Percentiles rank a stretch among this genome's conserved stretches.
phyloP scores from a whole-genome alignment of 2,113 vertebrate species.

The Centrocercus urophasianus region DNA sequence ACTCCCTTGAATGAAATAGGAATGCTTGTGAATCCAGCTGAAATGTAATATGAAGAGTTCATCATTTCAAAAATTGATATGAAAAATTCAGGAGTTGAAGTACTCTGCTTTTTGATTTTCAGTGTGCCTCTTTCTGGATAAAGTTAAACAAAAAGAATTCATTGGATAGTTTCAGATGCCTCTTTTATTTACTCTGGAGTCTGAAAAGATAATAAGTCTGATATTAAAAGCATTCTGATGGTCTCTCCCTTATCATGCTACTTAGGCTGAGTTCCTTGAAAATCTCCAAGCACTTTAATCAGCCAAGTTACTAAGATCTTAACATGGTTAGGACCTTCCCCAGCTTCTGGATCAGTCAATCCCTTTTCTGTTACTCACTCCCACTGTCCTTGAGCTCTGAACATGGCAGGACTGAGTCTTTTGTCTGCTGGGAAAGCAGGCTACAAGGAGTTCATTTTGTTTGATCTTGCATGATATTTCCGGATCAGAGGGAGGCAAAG shows the following conservation, averaged over 20 bases:
- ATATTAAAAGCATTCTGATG: background rate
- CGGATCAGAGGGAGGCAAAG: background rate
- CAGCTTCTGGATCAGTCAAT: background rate
- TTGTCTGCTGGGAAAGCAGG: accelerated
- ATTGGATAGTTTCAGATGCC: background rate
- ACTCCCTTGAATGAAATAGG: background rate
- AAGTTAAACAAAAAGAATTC: background rate
- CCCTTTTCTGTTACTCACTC: background rate
- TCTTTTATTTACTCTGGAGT: background rate
- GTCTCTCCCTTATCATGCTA: background rate
- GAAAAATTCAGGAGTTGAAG: background rate
- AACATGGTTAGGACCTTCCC: background rate
- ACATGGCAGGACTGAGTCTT: accelerated
- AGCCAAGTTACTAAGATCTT: background rate
- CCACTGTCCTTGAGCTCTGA: background rate
- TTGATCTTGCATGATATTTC: background rate
- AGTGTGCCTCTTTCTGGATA: background rate
- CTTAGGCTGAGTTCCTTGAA: background rate
- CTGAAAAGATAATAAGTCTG: background rate
- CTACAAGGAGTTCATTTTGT: background rate
- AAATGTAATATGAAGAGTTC: background rate
- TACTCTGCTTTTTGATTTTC: background rate
- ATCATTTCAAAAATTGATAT: background rate
- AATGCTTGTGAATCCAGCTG: background rate
- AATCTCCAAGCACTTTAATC: background rate